A percentile compares a stretch with the other conserved stretches of the same genome.
Evolutionary conservation across 2,113 vertebrate genomes (phyloP).

Genomic region (Eclectus roratus): DNA sequence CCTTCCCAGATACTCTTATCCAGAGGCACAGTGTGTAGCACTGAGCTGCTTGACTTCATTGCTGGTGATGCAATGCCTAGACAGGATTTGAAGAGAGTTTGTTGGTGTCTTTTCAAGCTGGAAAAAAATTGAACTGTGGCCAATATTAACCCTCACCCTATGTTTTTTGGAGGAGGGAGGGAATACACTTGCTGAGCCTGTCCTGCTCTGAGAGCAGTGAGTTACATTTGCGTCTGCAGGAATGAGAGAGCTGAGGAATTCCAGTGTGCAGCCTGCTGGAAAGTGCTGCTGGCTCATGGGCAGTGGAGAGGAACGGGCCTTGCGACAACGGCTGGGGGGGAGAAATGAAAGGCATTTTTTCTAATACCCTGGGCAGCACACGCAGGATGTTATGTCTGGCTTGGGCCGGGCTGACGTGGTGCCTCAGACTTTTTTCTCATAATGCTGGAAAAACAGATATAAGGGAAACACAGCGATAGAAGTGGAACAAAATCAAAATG

Average conservation of each 20-base stretch:
- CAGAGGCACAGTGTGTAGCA: fast-evolving
- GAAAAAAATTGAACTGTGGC: background rate
- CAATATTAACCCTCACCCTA: background rate
- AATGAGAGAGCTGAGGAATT: background rate
- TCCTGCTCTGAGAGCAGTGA: background rate
- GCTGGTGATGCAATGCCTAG: background rate
- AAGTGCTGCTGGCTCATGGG: constrained; percentile 6
- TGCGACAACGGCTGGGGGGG: background rate
- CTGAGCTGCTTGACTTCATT: background rate
- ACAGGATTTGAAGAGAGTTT: background rate
- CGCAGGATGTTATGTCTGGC: constrained; percentile 64
- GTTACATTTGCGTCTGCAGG: background rate
- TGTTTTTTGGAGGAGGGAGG: background rate
- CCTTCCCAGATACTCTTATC: background rate
- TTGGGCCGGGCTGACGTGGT: constrained; percentile 56
- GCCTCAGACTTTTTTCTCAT: background rate
- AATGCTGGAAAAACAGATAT: constrained; percentile 39
- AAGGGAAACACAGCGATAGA: constrained; percentile 33
- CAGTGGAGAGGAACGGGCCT: constrained; percentile 32
- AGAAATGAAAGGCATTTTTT: constrained; percentile 59
- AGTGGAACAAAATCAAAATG: constrained; percentile 35
- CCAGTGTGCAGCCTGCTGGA: constrained; percentile 12
- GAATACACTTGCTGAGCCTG: background rate
- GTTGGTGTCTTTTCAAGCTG: background rate
- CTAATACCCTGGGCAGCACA: constrained; percentile 41